A percentile compares a stretch with the other conserved stretches of the same genome.
phyloP scores from a whole-genome alignment of 2,797 vertebrate genomes.

The Megalops cyprinoides region DNA sequence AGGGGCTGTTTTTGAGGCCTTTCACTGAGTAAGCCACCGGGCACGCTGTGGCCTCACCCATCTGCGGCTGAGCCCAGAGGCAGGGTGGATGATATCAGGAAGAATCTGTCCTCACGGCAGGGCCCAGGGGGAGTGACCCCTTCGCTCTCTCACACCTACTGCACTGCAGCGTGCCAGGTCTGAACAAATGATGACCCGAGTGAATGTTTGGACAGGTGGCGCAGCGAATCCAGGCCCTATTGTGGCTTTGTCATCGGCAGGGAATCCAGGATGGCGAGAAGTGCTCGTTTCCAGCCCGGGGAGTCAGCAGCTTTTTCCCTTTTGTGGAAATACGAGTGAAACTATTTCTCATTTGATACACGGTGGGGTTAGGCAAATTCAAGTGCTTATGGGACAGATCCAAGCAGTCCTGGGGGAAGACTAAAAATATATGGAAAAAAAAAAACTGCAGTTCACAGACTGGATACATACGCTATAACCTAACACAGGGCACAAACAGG shows the following conservation, averaged over 20 bases:
- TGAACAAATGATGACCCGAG: slow-evolving; percentile 47
- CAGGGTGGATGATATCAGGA: slow-evolving; percentile 20
- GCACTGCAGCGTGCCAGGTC: slow-evolving; percentile 32
- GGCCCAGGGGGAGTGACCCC: slow-evolving; percentile 6
- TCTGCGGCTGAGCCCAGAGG: slow-evolving; percentile 21
- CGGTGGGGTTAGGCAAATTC: no score
- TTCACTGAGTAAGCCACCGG: no score
- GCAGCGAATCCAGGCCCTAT: slow-evolving; percentile 43
- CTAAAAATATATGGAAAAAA: no score
- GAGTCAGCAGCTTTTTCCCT: slow-evolving; percentile 42
- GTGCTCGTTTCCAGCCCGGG: no score
- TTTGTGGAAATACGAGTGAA: slow-evolving; percentile 36
- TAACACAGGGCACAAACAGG: no score
- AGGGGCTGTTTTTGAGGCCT: no score
- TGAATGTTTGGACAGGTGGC: slow-evolving; percentile 69
- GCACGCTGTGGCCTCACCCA: no score
- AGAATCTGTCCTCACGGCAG: slow-evolving; percentile 34
- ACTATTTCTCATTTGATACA: not conserved
- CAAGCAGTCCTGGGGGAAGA: no score
- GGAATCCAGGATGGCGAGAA: slow-evolving; percentile 47
- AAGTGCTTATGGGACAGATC: no score
- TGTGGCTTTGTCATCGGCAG: slow-evolving; percentile 47
- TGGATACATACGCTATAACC: no score
- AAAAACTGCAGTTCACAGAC: no score
- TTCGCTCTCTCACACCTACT: slow-evolving; percentile 10